Base-by-base conservation (phyloP, 2,113 vertebrate genomes). In the Cygnus buccinator region DNA sequence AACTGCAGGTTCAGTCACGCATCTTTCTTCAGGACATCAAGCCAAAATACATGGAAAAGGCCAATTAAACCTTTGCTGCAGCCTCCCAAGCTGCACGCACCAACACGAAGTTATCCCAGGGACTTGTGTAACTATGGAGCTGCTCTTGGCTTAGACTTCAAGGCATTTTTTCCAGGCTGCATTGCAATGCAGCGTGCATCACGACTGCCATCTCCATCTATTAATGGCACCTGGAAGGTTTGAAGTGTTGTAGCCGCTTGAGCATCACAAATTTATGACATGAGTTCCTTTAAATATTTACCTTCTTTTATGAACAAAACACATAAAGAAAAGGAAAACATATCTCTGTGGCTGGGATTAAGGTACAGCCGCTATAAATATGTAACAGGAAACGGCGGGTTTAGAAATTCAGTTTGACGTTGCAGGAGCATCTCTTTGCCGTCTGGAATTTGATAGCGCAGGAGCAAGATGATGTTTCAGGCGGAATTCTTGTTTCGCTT, bases 91-190 rank as follows among this genome's bases (percentile, higher is more conserved):
- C 33, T 28, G n/a, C 0, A 4, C 70, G 19, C 54, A n/a, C 14
- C 44, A 74, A 23, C 1, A 8, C 43, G 75, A 62, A 44, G 50
- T 59, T 90, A 31, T 48, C 70, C 55, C 59, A 84, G 57, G 65
- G 48, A n/a, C 16, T 26, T 0, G 0, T 48, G 77, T 61, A 39
- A n/a, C 25, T 2, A 0, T 7, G 37, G 59, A 48, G n/a, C 29
- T 1, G 2, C 46, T 54, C 66, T 81, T 93, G 59, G 17, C 67
- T 80, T 66, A 19, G 3, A 10, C 17, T 52, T 67, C 43, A 28
- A 59, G 20, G 22, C 18, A 29, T 62, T 54, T 62, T 67, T 61
- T 58, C 55, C 44, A 16, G 0, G 1, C 46, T 54, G 41, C 20
- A 22, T 23, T 31, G 57, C 65, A 84, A 61, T 1, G 1, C 33